Conservation (phyloP, 2,113 vertebrate species). For the Neotoma lepida region DNA sequence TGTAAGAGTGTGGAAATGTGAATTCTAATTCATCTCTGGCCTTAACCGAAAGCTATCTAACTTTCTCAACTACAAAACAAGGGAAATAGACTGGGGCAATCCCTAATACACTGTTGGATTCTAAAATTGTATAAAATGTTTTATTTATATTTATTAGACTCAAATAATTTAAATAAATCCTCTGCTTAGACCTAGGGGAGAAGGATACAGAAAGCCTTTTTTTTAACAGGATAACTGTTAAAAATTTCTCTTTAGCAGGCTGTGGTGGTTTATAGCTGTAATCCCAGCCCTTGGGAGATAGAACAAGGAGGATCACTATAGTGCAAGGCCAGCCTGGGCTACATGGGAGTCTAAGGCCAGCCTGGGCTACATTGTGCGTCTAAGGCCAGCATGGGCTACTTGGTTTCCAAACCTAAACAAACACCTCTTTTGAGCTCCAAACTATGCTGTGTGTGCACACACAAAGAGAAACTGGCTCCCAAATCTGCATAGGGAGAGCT, state of each 20-base stretch:
- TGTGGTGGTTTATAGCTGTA: neutral
- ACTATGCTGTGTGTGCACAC: neutral
- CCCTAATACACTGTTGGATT: neutral
- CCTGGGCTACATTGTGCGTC: neutral
- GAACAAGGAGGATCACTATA: neutral
- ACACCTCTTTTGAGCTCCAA: neutral
- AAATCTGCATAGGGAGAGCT: too few species aligned
- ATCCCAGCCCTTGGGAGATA: neutral
- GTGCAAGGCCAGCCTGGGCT: neutral
- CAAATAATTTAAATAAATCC: neutral
- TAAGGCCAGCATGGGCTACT: neutral
- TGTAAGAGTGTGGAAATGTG: neutral
- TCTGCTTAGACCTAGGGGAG: neutral
- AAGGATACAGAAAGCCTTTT: neutral
- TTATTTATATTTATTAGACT: constrained; percentile 10
- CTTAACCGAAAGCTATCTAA: constrained; percentile 24
- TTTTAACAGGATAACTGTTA: neutral
- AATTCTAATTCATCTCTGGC: neutral
- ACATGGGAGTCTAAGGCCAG: neutral
- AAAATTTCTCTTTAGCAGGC: neutral
- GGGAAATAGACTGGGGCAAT: neutral
- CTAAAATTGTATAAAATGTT: constrained; percentile 44
- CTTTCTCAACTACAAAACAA: neutral
- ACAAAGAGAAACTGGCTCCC: neutral
- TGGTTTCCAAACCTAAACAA: neutral